Base-by-base conservation (phyloP, 1,140 invertebrate genomes). In the Drosophila paulistorum region DNA sequence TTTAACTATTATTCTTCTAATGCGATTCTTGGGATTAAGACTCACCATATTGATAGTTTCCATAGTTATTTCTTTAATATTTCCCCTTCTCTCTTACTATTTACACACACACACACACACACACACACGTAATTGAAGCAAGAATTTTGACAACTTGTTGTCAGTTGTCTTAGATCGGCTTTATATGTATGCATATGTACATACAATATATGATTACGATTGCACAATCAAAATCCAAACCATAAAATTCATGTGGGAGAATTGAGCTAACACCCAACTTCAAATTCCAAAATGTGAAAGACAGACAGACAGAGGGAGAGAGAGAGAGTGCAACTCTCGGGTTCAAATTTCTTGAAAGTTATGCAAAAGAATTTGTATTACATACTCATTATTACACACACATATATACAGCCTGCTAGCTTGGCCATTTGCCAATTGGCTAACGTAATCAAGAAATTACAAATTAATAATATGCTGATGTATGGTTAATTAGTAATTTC, bases 401-500 rank as follows among this genome's bases (percentile, higher is more conserved):
- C 45, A 9, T 7, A 30, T 7, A 30, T 20, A 26, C 3, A 17
- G n/a, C 14, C 7, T 5, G 13, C n/a, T 7, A 11, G 5, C 13
- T 45, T 51, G 45, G 45, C 45, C 17, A 51, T 11, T 51, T 23
- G 17, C 45, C 45, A 51, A 51, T 51, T 51, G 45, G 45, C 45
- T 20, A 45, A 65, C 55, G 68, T 70, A 65, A 70, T 65, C 68
- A 41, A 66, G 59, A 60, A 26, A 7, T 1, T 10, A 13, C 23
- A 58, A 62, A 69, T 65, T 68, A 73, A 51, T 51, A 51, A 51
- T 51, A 51, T 72, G 68, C 57, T 68, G 60, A 51, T 76, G 73
- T 66, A 76, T 77, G 72, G 72, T 65, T 76, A 75, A 76, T 77
- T 77, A 51, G 20, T 51, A 76, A 77, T 77, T 77, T 76, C 66